A percentile compares a stretch with the other conserved stretches of the same genome.
Conservation (phyloP, 2,888 invertebrate species). For the Camptogramma bilineatum region DNA sequence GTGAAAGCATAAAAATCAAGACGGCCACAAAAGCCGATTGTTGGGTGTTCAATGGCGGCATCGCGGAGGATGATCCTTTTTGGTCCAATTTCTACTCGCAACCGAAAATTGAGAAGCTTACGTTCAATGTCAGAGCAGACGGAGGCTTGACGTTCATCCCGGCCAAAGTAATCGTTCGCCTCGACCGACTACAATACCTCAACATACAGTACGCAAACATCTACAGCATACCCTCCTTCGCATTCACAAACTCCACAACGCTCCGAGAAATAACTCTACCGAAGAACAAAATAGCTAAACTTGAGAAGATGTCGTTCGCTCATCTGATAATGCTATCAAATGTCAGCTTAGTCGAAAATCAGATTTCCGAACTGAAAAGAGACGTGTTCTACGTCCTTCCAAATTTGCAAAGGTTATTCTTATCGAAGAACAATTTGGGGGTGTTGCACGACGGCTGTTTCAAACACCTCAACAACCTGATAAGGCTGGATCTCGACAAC, state of each 20-base stretch:
- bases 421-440: constrained; percentile 94
- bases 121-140: constrained; percentile 89
- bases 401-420: constrained; percentile 88
- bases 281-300: constrained; percentile 89
- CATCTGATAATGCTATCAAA: constrained; percentile 89
- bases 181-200: constrained; percentile 88
- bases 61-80: constrained; percentile 89
- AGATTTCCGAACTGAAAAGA: constrained; percentile 90
- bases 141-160: constrained; percentile 90
- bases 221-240: constrained; percentile 88
- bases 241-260: constrained; percentile 90
- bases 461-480: constrained; percentile 89
- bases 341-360: constrained; percentile 91
- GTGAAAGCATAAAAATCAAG: constrained; percentile 84
- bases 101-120: constrained; percentile 88
- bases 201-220: constrained; percentile 91
- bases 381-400: constrained; percentile 92
- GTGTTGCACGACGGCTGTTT: constrained; percentile 95
- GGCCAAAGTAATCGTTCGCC: constrained; percentile 88
- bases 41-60: constrained; percentile 89
- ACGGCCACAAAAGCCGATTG: constrained; percentile 90
- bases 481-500: constrained; percentile 91
- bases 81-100: constrained; percentile 92
- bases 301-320: constrained; percentile 90
- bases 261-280: constrained; percentile 89